A percentile compares a stretch with the other conserved stretches of the same genome.
phyloP scores from a whole-genome alignment of 1,140 invertebrate genomes.

The Pygmarrhopalites habei region DNA sequence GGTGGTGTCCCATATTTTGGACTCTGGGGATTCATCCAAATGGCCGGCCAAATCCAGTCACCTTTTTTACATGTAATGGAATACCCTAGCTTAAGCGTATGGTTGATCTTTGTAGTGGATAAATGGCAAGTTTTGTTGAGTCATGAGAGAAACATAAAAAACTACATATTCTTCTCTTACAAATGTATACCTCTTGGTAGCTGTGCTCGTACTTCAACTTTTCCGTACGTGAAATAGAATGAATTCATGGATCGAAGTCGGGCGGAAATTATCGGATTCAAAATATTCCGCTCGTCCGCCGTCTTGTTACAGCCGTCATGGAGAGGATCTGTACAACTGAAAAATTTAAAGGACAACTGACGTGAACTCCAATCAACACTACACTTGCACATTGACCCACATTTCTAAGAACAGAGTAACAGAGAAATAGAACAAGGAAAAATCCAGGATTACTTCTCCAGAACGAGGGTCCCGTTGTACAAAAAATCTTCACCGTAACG shows the following conservation, averaged over 20 bases:
- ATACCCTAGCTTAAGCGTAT: no score
- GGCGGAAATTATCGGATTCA: slow-evolving; percentile 16
- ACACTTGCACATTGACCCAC: background rate
- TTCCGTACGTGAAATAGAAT: slow-evolving; percentile 65
- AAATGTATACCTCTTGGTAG: slow-evolving; percentile 62
- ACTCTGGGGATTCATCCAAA: no score
- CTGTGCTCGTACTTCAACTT: slow-evolving; percentile 64
- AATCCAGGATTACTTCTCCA: slow-evolving; percentile 5
- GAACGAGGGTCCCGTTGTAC: background rate
- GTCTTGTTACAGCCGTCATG: slow-evolving; percentile 14
- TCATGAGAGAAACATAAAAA: no score
- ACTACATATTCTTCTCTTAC: no score
- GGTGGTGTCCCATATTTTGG: no score
- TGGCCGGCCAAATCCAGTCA: slow-evolving; percentile 66
- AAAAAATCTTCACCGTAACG: slow-evolving; percentile 44
- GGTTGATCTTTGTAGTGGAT: no score
- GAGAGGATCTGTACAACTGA: slow-evolving; percentile 28
- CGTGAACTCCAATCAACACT: no score
- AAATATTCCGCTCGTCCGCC: slow-evolving; percentile 8
- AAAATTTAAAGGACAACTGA: slow-evolving; percentile 2
- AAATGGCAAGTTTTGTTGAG: no score
- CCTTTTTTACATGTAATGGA: no score
- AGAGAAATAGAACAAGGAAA: background rate
- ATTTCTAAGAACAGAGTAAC: background rate
- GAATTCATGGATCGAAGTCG: slow-evolving; percentile 51